phyloP scores from a whole-genome alignment of 1,140 invertebrate species.

The Plutomurus gul region DNA sequence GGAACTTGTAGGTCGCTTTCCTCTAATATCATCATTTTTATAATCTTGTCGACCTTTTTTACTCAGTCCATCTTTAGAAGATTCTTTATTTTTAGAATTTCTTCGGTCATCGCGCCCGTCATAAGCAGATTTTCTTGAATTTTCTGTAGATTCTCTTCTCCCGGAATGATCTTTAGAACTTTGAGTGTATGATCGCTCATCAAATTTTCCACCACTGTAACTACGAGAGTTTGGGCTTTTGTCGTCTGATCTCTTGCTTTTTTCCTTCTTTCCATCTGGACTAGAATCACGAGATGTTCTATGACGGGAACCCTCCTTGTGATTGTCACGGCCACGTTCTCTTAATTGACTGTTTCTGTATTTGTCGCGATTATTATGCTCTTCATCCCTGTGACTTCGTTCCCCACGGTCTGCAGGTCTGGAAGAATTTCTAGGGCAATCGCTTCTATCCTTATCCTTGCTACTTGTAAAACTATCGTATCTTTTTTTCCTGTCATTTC shows the following conservation, averaged over 20 bases:
- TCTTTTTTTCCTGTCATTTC: not conserved
- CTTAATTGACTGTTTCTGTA: not conserved
- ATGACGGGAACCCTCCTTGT: not conserved
- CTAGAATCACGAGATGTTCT: not conserved
- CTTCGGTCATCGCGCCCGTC: not conserved
- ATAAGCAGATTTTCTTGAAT: not conserved
- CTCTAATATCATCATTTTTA: not conserved
- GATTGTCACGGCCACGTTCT: not conserved
- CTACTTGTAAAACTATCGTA: not conserved
- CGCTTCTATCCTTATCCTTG: not conserved
- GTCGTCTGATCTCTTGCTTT: not conserved
- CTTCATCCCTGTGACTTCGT: not conserved
- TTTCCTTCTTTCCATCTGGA: not conserved
- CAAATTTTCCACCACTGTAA: not conserved
- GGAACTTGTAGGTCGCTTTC: not conserved
- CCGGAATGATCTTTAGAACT: not conserved
- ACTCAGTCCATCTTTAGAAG: not conserved
- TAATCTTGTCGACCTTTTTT: not conserved
- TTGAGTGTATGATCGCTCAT: not conserved
- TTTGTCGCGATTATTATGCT: no score
- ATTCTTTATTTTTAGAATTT: not conserved
- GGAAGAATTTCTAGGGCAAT: not conserved
- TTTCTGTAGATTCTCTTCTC: not conserved
- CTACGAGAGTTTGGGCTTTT: not conserved
- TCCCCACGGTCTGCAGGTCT: not conserved